These are phyloP conservation scores for Cylindroiulus punctatus DNA, from an alignment of 2,888 invertebrate genomes.

Conservation along the genomic window DNA sequence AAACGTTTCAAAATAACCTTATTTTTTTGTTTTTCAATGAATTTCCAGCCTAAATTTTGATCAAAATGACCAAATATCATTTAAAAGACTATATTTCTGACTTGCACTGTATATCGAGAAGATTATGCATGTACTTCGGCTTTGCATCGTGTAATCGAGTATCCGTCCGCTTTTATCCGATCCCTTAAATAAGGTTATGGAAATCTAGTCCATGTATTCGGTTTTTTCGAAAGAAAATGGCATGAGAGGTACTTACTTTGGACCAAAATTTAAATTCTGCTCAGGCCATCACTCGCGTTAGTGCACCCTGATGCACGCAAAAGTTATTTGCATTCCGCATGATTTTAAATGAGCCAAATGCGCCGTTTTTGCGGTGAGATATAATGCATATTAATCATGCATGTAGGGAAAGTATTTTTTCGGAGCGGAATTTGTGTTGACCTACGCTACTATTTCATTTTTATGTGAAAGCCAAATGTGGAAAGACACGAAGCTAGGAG, in stretches of 20 bases:
- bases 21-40: too few relatives aligned
- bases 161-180: not conserved
- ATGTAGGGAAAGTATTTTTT: not conserved
- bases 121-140: not conserved
- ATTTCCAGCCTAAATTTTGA: too few relatives aligned
- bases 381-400: slow-evolving; percentile 9
- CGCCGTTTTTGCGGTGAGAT: not conserved
- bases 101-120: too few relatives aligned
- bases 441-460: slow-evolving; percentile 10
- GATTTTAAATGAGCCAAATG: slow-evolving; percentile 35
- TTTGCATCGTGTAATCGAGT: not conserved
- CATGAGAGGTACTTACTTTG: not conserved
- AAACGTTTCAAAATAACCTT: too few relatives aligned
- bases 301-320: not conserved
- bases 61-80: too few relatives aligned
- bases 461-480: not conserved
- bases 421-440: not conserved
- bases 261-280: not conserved
- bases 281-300: not conserved
- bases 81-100: not conserved
- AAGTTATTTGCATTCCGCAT: not conserved
- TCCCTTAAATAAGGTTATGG: not conserved
- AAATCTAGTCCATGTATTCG: not conserved
- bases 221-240: not conserved
- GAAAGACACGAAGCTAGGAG: not conserved